Percentiles rank a stretch among this genome's conserved stretches.
phyloP scores from a whole-genome alignment of 2,888 invertebrate species.

The Lithosia quadra region DNA sequence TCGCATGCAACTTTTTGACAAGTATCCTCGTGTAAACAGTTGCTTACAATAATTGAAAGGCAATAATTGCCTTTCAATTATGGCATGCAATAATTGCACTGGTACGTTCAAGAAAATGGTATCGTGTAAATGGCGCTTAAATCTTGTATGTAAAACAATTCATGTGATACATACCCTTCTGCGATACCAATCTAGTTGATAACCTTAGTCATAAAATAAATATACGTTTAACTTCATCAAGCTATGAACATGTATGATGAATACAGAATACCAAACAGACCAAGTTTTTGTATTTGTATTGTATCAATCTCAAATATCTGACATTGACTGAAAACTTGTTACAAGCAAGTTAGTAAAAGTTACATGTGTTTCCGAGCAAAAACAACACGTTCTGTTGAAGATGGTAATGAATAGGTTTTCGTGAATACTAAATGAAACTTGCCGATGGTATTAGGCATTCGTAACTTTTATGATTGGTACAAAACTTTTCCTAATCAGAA shows the following conservation, averaged over 20 bases:
- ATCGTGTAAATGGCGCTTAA: too few species aligned
- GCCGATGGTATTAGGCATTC: conserved; percentile 7
- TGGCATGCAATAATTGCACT: too few species aligned
- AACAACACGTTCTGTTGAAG: background rate
- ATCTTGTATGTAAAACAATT: background rate
- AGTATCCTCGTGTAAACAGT: too few species aligned
- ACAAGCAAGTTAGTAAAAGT: background rate
- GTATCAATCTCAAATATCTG: background rate
- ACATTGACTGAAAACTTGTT: background rate
- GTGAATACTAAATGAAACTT: conserved; percentile 3
- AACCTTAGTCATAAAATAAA: background rate
- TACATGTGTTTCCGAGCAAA: background rate
- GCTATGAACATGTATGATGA: background rate
- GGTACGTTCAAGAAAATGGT: too few species aligned
- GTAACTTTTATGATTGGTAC: conserved; percentile 17
- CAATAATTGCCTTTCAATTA: too few species aligned
- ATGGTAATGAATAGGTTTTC: background rate
- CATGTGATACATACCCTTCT: background rate
- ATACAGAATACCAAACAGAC: background rate
- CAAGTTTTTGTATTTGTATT: background rate
- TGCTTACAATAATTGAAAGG: too few species aligned
- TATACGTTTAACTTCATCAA: background rate
- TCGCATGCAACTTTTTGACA: too few species aligned
- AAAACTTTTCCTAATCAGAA: conserved; percentile 21
- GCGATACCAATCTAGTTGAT: background rate